Evolutionary conservation across 2,888 invertebrate genomes (phyloP), one percentile per base, ranked within the genome.

Genomic region (Drosophila pseudotakahashii): DNA sequence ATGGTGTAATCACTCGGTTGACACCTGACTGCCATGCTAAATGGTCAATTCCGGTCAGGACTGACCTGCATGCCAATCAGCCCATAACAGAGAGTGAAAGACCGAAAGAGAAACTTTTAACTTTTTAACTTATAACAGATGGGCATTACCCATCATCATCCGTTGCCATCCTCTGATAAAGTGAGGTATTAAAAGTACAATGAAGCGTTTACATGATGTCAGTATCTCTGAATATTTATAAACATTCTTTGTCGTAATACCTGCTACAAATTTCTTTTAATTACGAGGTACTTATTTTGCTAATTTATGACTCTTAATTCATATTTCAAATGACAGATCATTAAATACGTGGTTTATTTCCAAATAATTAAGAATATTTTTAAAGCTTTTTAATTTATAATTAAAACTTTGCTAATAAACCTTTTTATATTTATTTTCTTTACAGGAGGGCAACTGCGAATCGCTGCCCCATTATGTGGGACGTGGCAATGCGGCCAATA

Each of bases 391-490:
- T 7, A 26, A 1, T 1, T 23, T 23, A 23, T 23, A 23, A 23
- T 23, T 23, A 2, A 23, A 23, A 23, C 23, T 7, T 14, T 39
- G 10, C 10, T 42, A 16, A 42, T 42, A 10, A 19, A 19, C 11
- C 3, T 7, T 7, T 23, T 9, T 10, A 5, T 13, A 30, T 4
- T 6, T 13, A 13, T 39, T 6, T 23, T 70, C 2, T 55, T 93
- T 93, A 11, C 91, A 95, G 94, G 97, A 98, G 93, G 97, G 97
- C 61, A 93, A 92, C 60, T 98, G 98, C 90, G 95, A 95, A 70
- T 96, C 97, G 0, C 92, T 94, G 32, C 91, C 92, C 1, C 92
- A 93, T 60, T 95, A 94, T 87, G 91, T 94, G 13, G 98, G 98
- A 0, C 93, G 99, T 58, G 94, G 94, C 80, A 98, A 98, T 92